These are phyloP conservation scores for Ophion slaviceki DNA, from an alignment of 2,888 invertebrate species.

Conservation along the genomic window DNA sequence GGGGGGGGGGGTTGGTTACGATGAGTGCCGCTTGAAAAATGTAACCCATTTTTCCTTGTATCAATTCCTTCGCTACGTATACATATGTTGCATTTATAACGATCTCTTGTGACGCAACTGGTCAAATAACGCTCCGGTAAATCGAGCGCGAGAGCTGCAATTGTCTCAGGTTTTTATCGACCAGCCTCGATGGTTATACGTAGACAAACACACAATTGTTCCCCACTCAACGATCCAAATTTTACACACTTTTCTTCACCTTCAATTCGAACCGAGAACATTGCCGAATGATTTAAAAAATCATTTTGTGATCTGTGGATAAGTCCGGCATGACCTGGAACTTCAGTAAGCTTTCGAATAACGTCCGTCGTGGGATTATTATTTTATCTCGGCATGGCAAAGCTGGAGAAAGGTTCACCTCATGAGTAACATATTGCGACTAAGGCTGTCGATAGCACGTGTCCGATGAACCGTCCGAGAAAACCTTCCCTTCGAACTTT, in stretches of 20 bases:
- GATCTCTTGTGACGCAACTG: conserved; percentile 26
- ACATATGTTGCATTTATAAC: conserved; percentile 2
- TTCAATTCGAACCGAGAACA: background rate
- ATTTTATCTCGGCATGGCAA: conserved; percentile 3
- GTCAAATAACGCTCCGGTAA: conserved; percentile 45
- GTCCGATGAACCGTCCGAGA: background rate
- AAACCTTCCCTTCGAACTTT: background rate
- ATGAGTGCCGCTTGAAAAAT: background rate
- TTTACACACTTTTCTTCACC: background rate
- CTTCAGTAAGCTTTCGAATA: background rate
- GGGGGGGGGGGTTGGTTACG: background rate
- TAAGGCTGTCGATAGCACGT: background rate
- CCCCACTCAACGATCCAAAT: background rate
- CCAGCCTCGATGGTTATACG: background rate
- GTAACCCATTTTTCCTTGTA: background rate
- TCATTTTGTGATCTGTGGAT: background rate
- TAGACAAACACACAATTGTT: background rate
- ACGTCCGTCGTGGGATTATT: background rate
- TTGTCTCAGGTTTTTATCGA: conserved; percentile 38
- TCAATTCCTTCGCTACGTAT: background rate
- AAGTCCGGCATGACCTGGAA: background rate
- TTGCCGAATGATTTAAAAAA: background rate
- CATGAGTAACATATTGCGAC: background rate
- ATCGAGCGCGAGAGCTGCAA: conserved; percentile 41
- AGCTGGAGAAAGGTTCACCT: conserved; percentile 12